phyloP scores from a whole-genome alignment of 2,113 vertebrate species.

The Lasiurus cinereus region DNA sequence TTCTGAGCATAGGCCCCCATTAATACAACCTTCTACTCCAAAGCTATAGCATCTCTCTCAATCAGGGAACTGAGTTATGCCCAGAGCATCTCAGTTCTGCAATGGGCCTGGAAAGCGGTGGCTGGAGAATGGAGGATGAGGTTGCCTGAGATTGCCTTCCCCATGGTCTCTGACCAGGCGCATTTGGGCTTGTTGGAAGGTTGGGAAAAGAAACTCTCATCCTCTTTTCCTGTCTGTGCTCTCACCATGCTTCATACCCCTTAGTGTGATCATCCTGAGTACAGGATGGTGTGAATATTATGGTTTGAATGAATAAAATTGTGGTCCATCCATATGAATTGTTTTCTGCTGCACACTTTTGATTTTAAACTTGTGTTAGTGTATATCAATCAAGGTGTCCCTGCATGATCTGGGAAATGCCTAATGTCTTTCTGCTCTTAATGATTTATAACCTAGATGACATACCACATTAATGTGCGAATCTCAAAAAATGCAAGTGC shows the following conservation, averaged over 20 bases:
- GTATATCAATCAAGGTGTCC: neutral
- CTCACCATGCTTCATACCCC: neutral
- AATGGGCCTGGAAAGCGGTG: neutral
- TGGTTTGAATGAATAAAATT: neutral
- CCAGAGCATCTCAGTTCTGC: neutral
- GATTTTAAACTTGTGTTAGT: constrained; percentile 18
- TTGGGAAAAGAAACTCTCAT: neutral
- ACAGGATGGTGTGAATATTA: neutral
- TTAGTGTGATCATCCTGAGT: neutral
- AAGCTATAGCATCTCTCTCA: neutral
- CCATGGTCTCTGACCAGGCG: neutral
- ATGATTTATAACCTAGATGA: neutral
- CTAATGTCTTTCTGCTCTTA: neutral
- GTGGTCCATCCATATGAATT: neutral
- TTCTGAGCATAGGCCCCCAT: neutral
- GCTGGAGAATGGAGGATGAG: neutral
- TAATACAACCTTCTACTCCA: neutral
- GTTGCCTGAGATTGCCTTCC: neutral
- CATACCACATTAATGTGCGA: neutral
- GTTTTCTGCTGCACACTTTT: neutral
- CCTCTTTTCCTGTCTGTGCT: neutral
- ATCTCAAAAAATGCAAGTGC: neutral
- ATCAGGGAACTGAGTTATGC: neutral
- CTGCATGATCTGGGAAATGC: neutral
- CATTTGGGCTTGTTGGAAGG: neutral